Conservation (phyloP, 2,888 invertebrate species). For the Dichetophora obliterata region DNA sequence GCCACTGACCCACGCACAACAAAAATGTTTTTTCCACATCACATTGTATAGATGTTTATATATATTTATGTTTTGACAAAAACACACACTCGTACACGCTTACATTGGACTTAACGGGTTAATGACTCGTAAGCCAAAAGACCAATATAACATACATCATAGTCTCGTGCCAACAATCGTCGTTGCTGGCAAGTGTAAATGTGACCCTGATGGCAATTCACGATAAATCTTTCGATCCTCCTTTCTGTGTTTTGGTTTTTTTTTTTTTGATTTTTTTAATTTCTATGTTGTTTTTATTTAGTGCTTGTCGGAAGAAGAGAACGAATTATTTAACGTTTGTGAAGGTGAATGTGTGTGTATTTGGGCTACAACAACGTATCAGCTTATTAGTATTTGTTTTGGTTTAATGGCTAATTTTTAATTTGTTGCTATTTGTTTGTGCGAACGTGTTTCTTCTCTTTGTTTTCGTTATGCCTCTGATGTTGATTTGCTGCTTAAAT, state of each 20-base stretch:
- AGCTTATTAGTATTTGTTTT: not conserved
- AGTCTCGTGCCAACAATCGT: not conserved
- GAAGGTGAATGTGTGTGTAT: not conserved
- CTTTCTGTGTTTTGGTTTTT: conserved; percentile 10
- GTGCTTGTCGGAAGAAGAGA: not conserved
- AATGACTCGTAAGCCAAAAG: conserved; percentile 13
- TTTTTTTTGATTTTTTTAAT: too few species aligned
- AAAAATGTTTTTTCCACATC: too few species aligned
- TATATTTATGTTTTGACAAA: not conserved
- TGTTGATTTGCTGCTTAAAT: not conserved
- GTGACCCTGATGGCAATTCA: conserved; percentile 5
- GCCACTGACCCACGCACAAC: not conserved
- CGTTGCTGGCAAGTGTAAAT: not conserved
- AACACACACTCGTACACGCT: not conserved
- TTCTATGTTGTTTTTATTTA: not conserved
- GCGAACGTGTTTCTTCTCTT: not conserved
- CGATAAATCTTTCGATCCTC: conserved; percentile 1
- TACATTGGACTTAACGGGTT: not conserved
- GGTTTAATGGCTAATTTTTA: conserved; percentile 14
- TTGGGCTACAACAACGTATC: not conserved
- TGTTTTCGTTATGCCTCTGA: not conserved
- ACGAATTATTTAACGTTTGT: not conserved
- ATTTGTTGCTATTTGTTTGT: conserved; percentile 20
- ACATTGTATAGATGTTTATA: too few species aligned
- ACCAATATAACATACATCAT: not conserved